Evolutionary conservation across 2,113 vertebrate species (phyloP).

Genomic region (Nesogale talazaci): DNA sequence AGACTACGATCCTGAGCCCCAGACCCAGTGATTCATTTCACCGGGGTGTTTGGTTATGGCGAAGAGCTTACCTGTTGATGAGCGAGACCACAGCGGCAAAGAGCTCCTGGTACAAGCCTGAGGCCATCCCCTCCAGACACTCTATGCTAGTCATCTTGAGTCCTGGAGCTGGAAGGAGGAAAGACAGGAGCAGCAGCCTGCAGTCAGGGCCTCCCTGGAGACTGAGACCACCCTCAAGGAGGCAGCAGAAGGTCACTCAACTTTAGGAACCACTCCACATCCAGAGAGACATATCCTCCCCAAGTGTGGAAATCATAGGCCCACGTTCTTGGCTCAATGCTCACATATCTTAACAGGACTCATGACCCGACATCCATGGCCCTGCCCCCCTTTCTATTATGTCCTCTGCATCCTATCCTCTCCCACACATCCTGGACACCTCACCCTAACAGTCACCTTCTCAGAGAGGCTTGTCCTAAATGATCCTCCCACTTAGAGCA

Average conservation of each 20-base stretch:
- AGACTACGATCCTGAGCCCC: too few species aligned
- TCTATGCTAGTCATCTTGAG: conserved; percentile 91
- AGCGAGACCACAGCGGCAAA: conserved; percentile 91
- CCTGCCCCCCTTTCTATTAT: accelerated
- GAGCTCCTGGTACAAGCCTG: conserved; percentile 95
- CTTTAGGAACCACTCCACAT: not conserved
- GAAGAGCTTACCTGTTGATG: conserved; percentile 92
- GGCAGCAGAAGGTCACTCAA: not conserved
- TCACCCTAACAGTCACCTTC: not conserved
- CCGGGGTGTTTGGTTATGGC: too few species aligned
- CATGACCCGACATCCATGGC: accelerated
- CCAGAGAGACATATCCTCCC: too few species aligned
- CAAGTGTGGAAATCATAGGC: accelerated
- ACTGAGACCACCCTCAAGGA: not conserved
- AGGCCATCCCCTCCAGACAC: conserved; percentile 95
- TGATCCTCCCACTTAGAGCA: too few species aligned
- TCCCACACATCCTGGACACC: not conserved
- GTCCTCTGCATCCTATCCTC: not conserved
- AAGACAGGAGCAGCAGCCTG: accelerated
- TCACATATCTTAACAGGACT: not conserved
- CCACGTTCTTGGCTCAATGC: not conserved
- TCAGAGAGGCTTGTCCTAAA: not conserved
- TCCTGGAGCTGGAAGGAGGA: conserved; percentile 81
- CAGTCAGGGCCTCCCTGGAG: accelerated
- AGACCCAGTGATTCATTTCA: too few species aligned